These are phyloP conservation scores for Hoplias malabaricus DNA, from an alignment of 2,113 vertebrate genomes.

Conservation along the genomic window DNA sequence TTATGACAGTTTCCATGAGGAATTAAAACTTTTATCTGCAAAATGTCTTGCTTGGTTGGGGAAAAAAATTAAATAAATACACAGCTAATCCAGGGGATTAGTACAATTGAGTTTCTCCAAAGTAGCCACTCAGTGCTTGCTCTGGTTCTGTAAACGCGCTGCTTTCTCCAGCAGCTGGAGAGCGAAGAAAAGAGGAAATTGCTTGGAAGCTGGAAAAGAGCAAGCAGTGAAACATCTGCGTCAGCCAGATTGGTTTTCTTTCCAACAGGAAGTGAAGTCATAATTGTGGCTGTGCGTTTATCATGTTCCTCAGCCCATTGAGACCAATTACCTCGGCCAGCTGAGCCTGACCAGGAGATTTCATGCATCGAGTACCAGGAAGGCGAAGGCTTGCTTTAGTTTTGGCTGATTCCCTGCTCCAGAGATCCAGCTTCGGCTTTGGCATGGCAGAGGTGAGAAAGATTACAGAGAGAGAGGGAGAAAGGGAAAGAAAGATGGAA, in stretches of 20 bases:
- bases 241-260: slow-evolving; percentile 30
- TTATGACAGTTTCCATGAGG: slow-evolving; percentile 57
- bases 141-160: slow-evolving; percentile 64
- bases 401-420: slow-evolving; percentile 51
- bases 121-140: slow-evolving; percentile 65
- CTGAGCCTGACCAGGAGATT: slow-evolving; percentile 69
- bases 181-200: slow-evolving; percentile 64
- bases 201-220: slow-evolving; percentile 51
- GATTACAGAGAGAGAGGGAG: background rate
- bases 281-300: slow-evolving; percentile 45
- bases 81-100: slow-evolving; percentile 72
- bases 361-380: slow-evolving; percentile 62
- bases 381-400: slow-evolving; percentile 56
- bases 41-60: slow-evolving; percentile 59
- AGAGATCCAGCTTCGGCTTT: slow-evolving; percentile 46
- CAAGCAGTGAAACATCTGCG: slow-evolving; percentile 25
- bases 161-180: slow-evolving; percentile 69
- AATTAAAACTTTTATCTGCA: slow-evolving; percentile 66
- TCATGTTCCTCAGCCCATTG: slow-evolving; percentile 60
- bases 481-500: background rate
- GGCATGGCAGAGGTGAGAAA: slow-evolving; percentile 30
- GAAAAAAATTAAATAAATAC: slow-evolving; percentile 44
- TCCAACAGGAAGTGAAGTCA: slow-evolving; percentile 55
- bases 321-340: slow-evolving; percentile 68
- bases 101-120: slow-evolving; percentile 72